Conservation (phyloP, 2,113 vertebrate species). For the Cyprinus carpio region DNA sequence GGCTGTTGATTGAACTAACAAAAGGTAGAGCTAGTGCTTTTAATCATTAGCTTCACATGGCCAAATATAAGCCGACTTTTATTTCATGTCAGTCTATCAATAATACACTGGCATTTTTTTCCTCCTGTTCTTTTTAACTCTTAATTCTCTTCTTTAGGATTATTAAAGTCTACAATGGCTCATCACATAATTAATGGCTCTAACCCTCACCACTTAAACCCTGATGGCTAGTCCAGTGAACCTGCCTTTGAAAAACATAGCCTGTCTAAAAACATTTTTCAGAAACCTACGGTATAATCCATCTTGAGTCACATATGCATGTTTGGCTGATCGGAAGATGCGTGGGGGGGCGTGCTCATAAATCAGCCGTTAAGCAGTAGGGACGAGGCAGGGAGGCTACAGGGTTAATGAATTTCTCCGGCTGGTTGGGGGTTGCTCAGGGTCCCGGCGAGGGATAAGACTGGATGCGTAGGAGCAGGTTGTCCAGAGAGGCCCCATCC, state of each 20-base stretch:
- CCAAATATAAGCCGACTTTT: not conserved
- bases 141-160: not conserved
- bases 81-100: no score
- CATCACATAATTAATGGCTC: conserved; percentile 32
- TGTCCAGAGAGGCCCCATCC: conserved; percentile 73
- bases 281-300: conserved; percentile 74
- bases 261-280: conserved; percentile 45
- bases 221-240: conserved; percentile 24
- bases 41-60: no score
- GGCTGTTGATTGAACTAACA: no score
- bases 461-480: conserved; percentile 74
- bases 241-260: conserved; percentile 71
- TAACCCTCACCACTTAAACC: conserved; percentile 25
- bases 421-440: conserved; percentile 55
- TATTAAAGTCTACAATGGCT: conserved; percentile 28
- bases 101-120: not conserved
- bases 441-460: conserved; percentile 73
- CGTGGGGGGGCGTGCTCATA: conserved; percentile 66
- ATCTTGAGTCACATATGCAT: conserved; percentile 69
- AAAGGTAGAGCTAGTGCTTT: no score
- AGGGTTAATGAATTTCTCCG: conserved; percentile 76
- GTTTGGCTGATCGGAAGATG: conserved; percentile 56
- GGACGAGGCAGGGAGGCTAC: conserved; percentile 67
- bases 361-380: conserved; percentile 78
- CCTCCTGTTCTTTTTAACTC: not conserved